These are phyloP conservation scores for Drosophila barbarae DNA, from an alignment of 2,888 invertebrate genomes.

Conservation along the genomic window DNA sequence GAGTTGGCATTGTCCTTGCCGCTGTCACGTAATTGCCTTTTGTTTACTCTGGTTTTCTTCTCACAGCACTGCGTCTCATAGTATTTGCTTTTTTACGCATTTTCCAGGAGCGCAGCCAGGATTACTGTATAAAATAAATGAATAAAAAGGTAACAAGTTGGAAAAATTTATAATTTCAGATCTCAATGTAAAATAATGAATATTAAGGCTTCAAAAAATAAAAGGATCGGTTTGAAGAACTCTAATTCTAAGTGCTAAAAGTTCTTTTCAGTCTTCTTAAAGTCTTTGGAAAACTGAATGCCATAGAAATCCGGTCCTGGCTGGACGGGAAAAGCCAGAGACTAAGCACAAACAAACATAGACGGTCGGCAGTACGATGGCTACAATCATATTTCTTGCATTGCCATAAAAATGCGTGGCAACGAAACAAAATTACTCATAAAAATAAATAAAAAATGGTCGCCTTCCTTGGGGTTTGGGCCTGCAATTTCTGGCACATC, in stretches of 20 bases:
- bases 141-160: not conserved
- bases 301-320: conserved; percentile 18
- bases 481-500: conserved; percentile 65
- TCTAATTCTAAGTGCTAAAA: fast-evolving
- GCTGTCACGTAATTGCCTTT: conserved; percentile 69
- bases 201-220: not conserved
- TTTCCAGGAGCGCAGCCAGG: conserved; percentile 8
- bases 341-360: conserved; percentile 36
- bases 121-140: not conserved
- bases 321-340: not conserved
- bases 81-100: conserved; percentile 33
- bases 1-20: conserved; percentile 56
- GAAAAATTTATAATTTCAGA: not conserved
- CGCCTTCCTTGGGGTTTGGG: conserved; percentile 22
- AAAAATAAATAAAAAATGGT: conserved; percentile 67
- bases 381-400: conserved; percentile 69
- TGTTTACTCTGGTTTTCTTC: conserved; percentile 43
- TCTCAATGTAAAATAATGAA: not conserved
- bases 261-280: no score
- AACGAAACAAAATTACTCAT: conserved; percentile 64
- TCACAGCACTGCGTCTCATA: conserved; percentile 1
- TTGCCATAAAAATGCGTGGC: conserved; percentile 72
- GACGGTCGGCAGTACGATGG: conserved; percentile 21
- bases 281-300: not conserved
- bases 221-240: not conserved